Evolutionary conservation across 2,888 invertebrate species (phyloP).

Genomic region (Exocentrus adspersus): DNA sequence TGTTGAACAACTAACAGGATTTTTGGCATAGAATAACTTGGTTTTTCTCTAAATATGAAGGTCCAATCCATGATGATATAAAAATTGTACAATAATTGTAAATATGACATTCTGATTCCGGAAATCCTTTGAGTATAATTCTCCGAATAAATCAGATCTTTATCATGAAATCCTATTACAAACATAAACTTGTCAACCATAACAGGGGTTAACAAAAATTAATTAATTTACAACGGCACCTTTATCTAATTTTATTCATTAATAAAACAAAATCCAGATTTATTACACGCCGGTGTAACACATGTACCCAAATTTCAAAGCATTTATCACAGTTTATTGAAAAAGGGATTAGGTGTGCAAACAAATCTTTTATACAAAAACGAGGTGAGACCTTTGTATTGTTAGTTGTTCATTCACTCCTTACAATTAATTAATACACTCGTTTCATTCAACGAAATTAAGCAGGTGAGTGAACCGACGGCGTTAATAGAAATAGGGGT

Average conservation of each 20-base stretch:
- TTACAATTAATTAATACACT: too few relatives aligned
- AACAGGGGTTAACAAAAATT: too few relatives aligned
- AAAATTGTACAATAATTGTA: too few relatives aligned
- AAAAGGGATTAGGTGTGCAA: slow-evolving; percentile 9
- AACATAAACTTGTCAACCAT: too few relatives aligned
- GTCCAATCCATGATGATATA: too few relatives aligned
- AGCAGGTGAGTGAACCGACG: slow-evolving; percentile 2
- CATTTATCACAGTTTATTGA: slow-evolving; percentile 7
- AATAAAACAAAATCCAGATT: slow-evolving; percentile 6
- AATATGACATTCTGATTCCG: too few relatives aligned
- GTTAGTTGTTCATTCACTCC: background rate
- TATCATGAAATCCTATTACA: too few relatives aligned
- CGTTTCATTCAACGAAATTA: background rate
- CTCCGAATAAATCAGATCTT: too few relatives aligned
- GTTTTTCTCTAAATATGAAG: too few relatives aligned
- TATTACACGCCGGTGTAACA: background rate
- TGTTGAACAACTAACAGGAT: too few relatives aligned
- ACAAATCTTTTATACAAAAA: slow-evolving; percentile 9
- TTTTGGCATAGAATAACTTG: too few relatives aligned
- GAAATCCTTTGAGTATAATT: too few relatives aligned
- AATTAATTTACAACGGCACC: background rate
- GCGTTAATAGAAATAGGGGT: background rate
- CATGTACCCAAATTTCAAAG: background rate
- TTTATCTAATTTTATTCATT: slow-evolving; percentile 11
- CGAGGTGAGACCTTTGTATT: background rate